Percentiles rank a stretch among this genome's conserved stretches.
Conservation (phyloP, 2,113 vertebrate genomes). For the Thinocorus orbignyianus region DNA sequence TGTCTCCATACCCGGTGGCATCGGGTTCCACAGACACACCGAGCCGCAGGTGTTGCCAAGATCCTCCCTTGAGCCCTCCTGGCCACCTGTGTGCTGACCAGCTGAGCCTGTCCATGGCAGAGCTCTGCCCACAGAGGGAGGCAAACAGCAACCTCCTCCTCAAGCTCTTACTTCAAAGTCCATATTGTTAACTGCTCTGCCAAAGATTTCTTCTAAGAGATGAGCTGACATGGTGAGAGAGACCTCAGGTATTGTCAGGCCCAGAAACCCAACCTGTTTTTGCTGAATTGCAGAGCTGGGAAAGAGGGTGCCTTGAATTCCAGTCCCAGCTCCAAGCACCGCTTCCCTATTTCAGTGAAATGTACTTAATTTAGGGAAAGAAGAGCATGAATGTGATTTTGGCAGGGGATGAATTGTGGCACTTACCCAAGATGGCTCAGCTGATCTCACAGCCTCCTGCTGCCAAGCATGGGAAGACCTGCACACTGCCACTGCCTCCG, state of each 20-base stretch:
- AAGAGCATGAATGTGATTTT: background rate
- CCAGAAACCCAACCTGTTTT: background rate
- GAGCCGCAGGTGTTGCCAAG: background rate
- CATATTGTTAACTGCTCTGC: background rate
- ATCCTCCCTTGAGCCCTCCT: background rate
- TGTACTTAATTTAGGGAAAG: background rate
- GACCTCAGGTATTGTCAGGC: background rate
- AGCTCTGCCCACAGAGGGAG: background rate
- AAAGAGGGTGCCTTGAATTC: background rate
- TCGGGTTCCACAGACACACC: background rate
- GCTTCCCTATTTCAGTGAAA: background rate
- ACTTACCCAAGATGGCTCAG: background rate
- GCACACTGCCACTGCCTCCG: background rate
- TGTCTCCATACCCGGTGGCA: fast-evolving
- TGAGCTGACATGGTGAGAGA: background rate
- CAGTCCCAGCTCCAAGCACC: background rate
- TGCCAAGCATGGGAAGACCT: background rate
- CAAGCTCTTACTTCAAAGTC: background rate
- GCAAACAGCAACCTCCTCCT: background rate
- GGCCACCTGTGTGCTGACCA: fast-evolving
- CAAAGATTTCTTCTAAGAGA: background rate
- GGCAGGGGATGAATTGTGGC: background rate
- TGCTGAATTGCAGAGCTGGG: background rate
- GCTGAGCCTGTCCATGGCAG: no score
- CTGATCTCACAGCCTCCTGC: background rate